Evolutionary conservation across 2,888 invertebrate species (phyloP).

Genomic region (Keiferia lycopersicella): DNA sequence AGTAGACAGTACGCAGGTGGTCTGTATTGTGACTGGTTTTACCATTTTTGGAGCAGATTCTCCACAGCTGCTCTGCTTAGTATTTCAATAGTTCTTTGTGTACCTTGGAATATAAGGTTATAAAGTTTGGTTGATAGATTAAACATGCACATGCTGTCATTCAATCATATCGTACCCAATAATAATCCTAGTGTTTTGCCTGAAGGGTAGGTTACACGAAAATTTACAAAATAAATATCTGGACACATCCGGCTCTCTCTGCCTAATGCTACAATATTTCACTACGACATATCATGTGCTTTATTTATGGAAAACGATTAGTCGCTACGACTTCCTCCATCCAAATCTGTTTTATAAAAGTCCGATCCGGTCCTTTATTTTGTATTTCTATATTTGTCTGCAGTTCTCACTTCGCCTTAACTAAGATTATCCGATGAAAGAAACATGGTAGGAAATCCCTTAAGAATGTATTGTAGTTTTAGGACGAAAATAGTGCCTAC

Average conservation of each 20-base stretch:
- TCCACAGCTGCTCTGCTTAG: conserved; percentile 5
- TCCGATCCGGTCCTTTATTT: conserved; percentile 9
- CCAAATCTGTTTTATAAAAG: conserved; percentile 13
- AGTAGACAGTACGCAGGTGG: no score
- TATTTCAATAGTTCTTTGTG: conserved; percentile 4
- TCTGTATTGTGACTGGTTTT: neutral
- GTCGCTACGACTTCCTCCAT: conserved; percentile 15
- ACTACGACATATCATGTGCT: neutral
- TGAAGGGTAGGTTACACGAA: no score
- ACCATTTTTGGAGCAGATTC: neutral
- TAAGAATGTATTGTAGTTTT: conserved; percentile 22
- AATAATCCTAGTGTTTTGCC: no score
- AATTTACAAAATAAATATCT: no score
- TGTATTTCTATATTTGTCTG: conserved; percentile 23
- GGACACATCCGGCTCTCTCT: neutral
- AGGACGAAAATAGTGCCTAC: conserved; percentile 29
- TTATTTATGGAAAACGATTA: conserved; percentile 12
- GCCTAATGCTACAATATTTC: neutral
- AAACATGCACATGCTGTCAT: no score
- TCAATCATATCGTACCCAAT: no score
- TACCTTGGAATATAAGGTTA: neutral
- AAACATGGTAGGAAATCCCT: conserved; percentile 37
- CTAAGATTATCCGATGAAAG: conserved; percentile 34
- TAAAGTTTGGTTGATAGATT: no score
- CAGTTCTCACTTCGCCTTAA: conserved; percentile 30